These are phyloP conservation scores for Eurypyga helias DNA, from an alignment of 2,113 vertebrate species.

Conservation along the genomic window DNA sequence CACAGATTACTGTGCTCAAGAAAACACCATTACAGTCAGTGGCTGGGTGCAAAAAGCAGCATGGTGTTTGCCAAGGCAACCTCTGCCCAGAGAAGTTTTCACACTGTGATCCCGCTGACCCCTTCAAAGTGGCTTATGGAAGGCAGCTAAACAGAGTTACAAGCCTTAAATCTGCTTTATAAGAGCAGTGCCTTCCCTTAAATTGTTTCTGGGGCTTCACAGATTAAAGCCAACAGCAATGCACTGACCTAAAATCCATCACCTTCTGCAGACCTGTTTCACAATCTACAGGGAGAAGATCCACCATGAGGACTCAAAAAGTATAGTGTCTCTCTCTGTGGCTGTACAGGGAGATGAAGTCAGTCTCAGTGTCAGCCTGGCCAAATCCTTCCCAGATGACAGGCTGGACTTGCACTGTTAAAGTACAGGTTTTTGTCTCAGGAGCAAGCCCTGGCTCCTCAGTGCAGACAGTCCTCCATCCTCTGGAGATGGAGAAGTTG, in stretches of 20 bases:
- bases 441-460: neutral
- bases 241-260: neutral
- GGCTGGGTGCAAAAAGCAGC: neutral
- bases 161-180: neutral
- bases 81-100: neutral
- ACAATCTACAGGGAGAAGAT: neutral
- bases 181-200: neutral
- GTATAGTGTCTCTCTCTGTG: neutral
- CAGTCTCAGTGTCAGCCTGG: neutral
- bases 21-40: neutral
- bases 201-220: neutral
- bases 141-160: neutral
- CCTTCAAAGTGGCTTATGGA: neutral
- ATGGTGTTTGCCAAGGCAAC: neutral
- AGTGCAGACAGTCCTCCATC: neutral
- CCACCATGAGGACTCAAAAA: neutral
- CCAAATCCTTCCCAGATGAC: neutral
- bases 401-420: neutral
- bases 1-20: neutral
- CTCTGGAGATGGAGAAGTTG: neutral
- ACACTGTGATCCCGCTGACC: neutral
- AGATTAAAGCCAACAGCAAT: neutral
- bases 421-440: neutral
- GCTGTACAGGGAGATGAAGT: neutral
- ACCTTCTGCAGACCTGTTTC: neutral